Base-by-base conservation (phyloP, 1,140 invertebrate species). In the Calephelis nemesis region DNA sequence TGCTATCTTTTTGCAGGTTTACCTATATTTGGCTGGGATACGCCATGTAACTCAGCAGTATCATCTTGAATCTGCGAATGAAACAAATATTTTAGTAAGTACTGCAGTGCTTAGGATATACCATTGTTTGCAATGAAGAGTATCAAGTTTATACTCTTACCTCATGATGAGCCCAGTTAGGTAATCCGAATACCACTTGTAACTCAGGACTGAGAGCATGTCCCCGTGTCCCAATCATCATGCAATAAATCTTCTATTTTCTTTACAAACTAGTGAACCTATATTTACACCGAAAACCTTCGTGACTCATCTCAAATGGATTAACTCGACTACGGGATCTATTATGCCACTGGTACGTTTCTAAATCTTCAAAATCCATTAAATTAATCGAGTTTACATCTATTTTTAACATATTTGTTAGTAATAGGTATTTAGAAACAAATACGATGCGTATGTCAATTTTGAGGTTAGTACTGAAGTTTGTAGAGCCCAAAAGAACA, bases 1-100 rank as follows among this genome's bases (percentile, higher is more conserved):
- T 42, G 75, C 71, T 5, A 73, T 63, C 13, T 70, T 73, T 49
- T 74, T 75, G 50, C 73, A 73, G 10, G 62, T 73, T 47, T 65
- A 4, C 30, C 3, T 30, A 30, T 30, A 30, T 30, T 66, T 30
- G 73, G 63, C 47, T 77, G 73, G 6, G 70, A 74, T 10, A 74
- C 63, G 5, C 70, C 68, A 60, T 74, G 62, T 13, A 69, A 63
- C 47, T 69, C 40, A 12, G 39, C 62, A 10, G 62, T 69, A 39
- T 68, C 67, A 45, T 68, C 67, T 11, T 68, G 62, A 15, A 68
- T 63, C 67, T 30, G 4, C 4, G 30, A 30, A 30, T 4, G 9
- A 58, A 58, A n/a, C 5, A 58, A 66, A 13, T 10, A 49, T 39
- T 9, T 65, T 7, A 13, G 9, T 49, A 47, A 49, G 39, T 30